Evolutionary conservation across 2,113 vertebrate species (phyloP), one percentile per base, ranked within the genome.

Genomic region (Saguinus imperator): DNA sequence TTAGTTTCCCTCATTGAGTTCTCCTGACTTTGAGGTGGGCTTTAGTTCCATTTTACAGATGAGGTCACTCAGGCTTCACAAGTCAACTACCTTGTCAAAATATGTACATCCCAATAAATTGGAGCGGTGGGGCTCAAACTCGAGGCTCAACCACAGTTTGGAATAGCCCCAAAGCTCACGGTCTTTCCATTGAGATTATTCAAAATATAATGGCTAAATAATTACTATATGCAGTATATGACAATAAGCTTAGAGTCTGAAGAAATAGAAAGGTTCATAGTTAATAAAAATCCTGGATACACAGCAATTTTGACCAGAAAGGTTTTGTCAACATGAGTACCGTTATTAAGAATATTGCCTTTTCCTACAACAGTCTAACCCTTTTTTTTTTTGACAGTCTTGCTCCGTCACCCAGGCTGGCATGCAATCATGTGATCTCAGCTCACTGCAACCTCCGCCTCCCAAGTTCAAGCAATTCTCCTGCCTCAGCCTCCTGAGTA

Each of bases 61-160:
- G 10, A 87, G 25, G 64, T 68, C 45, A 37, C 14, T 75, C 8
- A 7, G 29, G 55, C n/a, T 72, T 72, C 52, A 0, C 10, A 66
- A 55, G 29, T 76, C 48, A 75, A 52, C n/a, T 52, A 13, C 12
- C 35, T 40, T 40, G 25, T n/a, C 64, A 35, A 83, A 90, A 83
- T 37, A 37, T 40, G 25, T 12, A 11, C 5, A 55, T 45, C 17
- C 14, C 0, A 0, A 0, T 29, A 64, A 35, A 43, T 76, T 25
- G 14, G 57, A 55, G 27, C 52, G 4, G 5, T 52, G 25, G 7
- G 11, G 80, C n/a, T 75, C 45, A 35, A 45, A 45, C n/a, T 32
- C 1, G 0, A 12, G 43, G n/a, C 18, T 61, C 37, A 48, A 61
- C 23, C 4, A 27, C 43, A n/a, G 27, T 50, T 25, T 18, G 37